Conservation (phyloP, 2,113 vertebrate genomes). For the Hydropotes inermis region DNA sequence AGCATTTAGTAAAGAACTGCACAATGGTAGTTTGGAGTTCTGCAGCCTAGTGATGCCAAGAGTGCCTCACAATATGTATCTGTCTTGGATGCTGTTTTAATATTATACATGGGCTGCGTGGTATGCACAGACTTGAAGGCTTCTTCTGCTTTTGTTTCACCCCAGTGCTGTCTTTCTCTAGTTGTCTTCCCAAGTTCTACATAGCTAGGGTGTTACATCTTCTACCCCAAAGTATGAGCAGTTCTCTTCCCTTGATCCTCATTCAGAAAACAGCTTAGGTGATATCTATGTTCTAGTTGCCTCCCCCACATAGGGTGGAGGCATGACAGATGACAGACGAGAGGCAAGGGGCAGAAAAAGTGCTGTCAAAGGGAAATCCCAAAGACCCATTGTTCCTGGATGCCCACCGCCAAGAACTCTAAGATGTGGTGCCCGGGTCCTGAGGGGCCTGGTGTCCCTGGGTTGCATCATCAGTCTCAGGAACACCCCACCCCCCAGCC, state of each 20-base stretch:
- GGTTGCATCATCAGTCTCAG: rapidly evolving
- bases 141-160: neutral
- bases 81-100: neutral
- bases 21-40: neutral
- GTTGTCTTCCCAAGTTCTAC: neutral
- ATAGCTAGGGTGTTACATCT: neutral
- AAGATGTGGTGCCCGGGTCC: rapidly evolving
- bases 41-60: neutral
- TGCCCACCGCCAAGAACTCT: rapidly evolving
- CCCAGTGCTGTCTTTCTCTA: neutral
- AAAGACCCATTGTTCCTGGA: neutral
- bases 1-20: neutral
- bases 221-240: neutral
- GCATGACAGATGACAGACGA: neutral
- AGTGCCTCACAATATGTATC: rapidly evolving
- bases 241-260: neutral
- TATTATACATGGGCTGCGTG: rapidly evolving
- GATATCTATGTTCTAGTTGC: neutral
- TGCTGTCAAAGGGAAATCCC: neutral
- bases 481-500: rapidly evolving
- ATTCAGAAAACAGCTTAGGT: neutral
- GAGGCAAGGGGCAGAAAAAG: neutral
- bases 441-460: too few species aligned
- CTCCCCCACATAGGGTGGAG: neutral
- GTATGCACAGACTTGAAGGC: rapidly evolving